Base-by-base conservation (phyloP, 1,140 invertebrate genomes). In the Orius laevigatus region DNA sequence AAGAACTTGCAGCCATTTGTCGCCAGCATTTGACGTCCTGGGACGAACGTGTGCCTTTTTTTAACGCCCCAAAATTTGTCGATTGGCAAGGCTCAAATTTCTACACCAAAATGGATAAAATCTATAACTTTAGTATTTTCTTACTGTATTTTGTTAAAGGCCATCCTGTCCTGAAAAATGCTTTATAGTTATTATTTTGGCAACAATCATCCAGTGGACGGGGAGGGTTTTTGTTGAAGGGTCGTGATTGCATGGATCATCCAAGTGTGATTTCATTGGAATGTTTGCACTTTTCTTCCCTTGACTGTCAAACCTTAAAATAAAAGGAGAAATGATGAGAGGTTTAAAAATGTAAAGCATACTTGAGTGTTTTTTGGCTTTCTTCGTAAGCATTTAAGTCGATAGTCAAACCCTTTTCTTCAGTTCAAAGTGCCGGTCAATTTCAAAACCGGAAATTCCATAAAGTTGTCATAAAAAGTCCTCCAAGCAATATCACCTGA, bases 381-480 rank as follows among this genome's bases (percentile, higher is more conserved):
- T 86, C 81, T 68, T 98, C 92, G 66, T 96, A 99, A 31, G 69
- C 78, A 25, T 63, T 66, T 77, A 92, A 82, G 64, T 99, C 88
- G 52, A 98, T 79, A 41, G 64, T 63, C 1, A 98, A 64, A 8
- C 84, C 84, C 62, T 86, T 90, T 67, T 99, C 96, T 71, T 98
- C 94, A 40, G 82, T 81, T n/a, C 93, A 99, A 99, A 1, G 99
- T 68, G 57, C 88, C 79, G 1, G 96, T 99, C 32, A 99, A 73
- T 72, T 98, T 96, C n/a, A n/a, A n/a, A 48, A 98, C 77, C 3
- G 96, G 95, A 62, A 98, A 99, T n/a, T 11, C 95, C 96, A 64
- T 98, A 98, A 1, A 95, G n/a, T n/a, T 99, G 62, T 99, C 95
- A 65, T 98, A 98, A 34, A 99, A 68, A n/a, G n/a, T n/a, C 40